Percentiles rank a stretch among this genome's conserved stretches.
phyloP scores from a whole-genome alignment of 2,797 vertebrate genomes.

The Xenentodon cancila region DNA sequence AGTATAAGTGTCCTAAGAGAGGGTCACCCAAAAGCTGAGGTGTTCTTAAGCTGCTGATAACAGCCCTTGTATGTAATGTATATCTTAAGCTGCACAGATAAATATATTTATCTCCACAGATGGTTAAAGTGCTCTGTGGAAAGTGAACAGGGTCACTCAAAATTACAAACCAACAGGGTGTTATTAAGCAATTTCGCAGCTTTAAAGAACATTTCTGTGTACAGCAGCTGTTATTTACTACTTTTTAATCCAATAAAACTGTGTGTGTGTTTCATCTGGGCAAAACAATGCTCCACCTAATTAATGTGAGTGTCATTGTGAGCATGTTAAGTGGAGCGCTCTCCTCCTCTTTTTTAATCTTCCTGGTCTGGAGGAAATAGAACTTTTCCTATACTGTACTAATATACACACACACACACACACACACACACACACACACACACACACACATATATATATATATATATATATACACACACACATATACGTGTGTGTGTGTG shows the following conservation, averaged over 20 bases:
- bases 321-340: too few species aligned
- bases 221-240: not conserved
- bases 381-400: too few species aligned
- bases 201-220: not conserved
- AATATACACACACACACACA: too few species aligned
- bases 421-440: too few species aligned
- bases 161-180: not conserved
- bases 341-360: too few species aligned
- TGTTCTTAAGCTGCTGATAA: slow-evolving; percentile 1
- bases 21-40: slow-evolving; percentile 6
- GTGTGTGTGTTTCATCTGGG: not conserved
- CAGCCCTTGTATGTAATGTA: not conserved
- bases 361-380: too few species aligned
- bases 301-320: too few species aligned
- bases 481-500: not conserved
- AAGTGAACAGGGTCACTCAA: not conserved
- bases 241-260: not conserved
- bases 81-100: not conserved
- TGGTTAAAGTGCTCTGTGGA: not conserved
- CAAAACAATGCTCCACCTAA: too few species aligned
- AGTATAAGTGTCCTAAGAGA: slow-evolving; percentile 12
- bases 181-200: not conserved
- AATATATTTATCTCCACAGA: slow-evolving; percentile 12
- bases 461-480: too few species aligned
- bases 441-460: too few species aligned